phyloP scores from a whole-genome alignment of 2,113 vertebrate species.

The Cavia porcellus region DNA sequence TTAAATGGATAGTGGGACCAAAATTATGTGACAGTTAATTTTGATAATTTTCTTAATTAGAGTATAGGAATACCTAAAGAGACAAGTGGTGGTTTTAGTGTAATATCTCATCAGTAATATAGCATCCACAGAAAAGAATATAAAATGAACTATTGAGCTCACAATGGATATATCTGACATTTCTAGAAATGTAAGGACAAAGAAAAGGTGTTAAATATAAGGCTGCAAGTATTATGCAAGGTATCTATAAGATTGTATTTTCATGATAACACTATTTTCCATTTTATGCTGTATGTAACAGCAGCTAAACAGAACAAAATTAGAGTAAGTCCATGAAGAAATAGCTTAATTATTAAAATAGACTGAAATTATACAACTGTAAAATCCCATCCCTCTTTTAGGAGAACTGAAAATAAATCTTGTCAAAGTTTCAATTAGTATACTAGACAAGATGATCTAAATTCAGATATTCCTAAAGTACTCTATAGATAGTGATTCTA shows the following conservation, averaged over 20 bases:
- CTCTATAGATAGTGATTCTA: background rate
- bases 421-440: conserved; percentile 26
- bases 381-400: conserved; percentile 29
- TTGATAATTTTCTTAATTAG: conserved; percentile 68
- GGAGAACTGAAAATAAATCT: conserved; percentile 39
- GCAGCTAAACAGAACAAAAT: background rate
- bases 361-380: conserved; percentile 22
- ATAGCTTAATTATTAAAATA: conserved; percentile 47
- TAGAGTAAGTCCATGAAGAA: conserved; percentile 30
- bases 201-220: conserved; percentile 20
- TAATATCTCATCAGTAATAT: conserved; percentile 17
- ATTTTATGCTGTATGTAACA: background rate
- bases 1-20: conserved; percentile 30
- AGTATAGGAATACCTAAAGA: conserved; percentile 61
- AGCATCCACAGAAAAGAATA: conserved; percentile 46
- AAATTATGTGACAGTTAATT: conserved; percentile 49
- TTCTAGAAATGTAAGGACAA: background rate
- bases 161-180: conserved; percentile 63
- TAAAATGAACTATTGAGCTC: conserved; percentile 38
- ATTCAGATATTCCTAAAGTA: conserved; percentile 28
- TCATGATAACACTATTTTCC: conserved; percentile 25
- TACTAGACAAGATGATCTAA: conserved; percentile 48
- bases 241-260: conserved; percentile 18
- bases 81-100: conserved; percentile 16
- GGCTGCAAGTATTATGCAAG: background rate